Percentiles rank a stretch among this genome's conserved stretches.
phyloP scores from a whole-genome alignment of 64 coral and sea anemone genomes.

The Catalaphyllia jardinei region DNA sequence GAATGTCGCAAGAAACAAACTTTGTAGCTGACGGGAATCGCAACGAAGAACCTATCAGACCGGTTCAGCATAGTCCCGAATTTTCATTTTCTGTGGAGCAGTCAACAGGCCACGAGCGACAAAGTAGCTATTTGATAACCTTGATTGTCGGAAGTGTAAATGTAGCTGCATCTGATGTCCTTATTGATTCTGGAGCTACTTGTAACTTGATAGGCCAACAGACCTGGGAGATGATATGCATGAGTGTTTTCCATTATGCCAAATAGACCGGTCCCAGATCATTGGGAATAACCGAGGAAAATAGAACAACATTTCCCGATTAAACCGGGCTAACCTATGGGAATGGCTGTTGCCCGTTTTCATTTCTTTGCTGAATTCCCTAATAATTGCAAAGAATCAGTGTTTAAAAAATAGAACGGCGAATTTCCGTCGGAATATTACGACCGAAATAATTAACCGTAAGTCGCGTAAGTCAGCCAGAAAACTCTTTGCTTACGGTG shows the following conservation, averaged over 20 bases:
- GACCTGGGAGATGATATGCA: too few species aligned
- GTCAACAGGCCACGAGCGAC: neutral
- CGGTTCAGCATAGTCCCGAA: neutral
- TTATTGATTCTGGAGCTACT: constrained; percentile 5
- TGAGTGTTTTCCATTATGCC: too few species aligned
- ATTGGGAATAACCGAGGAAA: too few species aligned
- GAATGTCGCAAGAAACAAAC: neutral
- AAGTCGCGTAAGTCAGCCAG: neutral
- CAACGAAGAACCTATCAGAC: neutral
- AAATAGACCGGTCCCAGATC: too few species aligned
- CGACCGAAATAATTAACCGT: too few species aligned
- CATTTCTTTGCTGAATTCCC: neutral
- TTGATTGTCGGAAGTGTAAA: neutral
- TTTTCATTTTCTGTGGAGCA: constrained; percentile 1
- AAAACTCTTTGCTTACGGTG: neutral
- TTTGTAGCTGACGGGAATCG: neutral
- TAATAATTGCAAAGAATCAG: neutral
- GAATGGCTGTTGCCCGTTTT: too few species aligned
- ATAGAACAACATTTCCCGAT: too few species aligned
- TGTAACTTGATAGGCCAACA: neutral
- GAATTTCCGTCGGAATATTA: too few species aligned
- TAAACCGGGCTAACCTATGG: too few species aligned
- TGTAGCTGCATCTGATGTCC: neutral
- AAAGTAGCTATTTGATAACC: neutral
- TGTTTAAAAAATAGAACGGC: too few species aligned